phyloP scores from a whole-genome alignment of 1,140 invertebrate genomes.

The Phymastichus coffea region DNA sequence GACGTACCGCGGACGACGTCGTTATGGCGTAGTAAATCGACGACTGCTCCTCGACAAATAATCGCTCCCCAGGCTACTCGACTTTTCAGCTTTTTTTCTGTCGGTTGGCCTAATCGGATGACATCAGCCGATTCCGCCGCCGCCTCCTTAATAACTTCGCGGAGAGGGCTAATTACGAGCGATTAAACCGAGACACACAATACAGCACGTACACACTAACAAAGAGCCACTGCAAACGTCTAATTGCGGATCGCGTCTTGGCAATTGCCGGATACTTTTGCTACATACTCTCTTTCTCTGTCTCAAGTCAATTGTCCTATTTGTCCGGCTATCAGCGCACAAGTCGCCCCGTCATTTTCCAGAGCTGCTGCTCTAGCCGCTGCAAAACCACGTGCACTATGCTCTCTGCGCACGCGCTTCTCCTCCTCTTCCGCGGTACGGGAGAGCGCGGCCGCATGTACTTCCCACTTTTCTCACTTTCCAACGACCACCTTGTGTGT shows the following conservation, averaged over 20 bases:
- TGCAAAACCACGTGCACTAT: constrained; percentile 20
- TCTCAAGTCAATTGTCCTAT: constrained; percentile 52
- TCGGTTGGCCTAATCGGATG: no score
- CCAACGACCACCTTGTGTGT: no score
- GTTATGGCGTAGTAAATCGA: constrained; percentile 38
- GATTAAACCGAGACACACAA: constrained; percentile 48
- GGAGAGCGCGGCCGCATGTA: neutral
- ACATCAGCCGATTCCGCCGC: constrained; percentile 45
- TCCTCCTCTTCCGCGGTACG: constrained; percentile 22
- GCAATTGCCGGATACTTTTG: no score
- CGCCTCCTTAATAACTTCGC: constrained; percentile 42
- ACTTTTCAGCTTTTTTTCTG: no score
- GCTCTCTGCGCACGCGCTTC: constrained; percentile 8
- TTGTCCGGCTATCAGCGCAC: constrained; percentile 32
- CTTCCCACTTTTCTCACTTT: no score
- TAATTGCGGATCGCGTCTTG: constrained; percentile 42
- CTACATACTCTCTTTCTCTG: no score
- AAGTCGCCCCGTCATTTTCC: constrained; percentile 18
- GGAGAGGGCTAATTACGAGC: constrained; percentile 43
- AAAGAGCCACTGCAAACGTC: no score
- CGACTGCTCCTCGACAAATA: no score
- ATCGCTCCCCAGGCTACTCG: no score
- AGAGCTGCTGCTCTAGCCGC: neutral
- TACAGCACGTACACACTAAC: no score
- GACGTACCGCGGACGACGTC: constrained; percentile 48